These are phyloP conservation scores for Drosophila virilis DNA, from an alignment of 1,140 invertebrate species.

Conservation along the genomic window DNA sequence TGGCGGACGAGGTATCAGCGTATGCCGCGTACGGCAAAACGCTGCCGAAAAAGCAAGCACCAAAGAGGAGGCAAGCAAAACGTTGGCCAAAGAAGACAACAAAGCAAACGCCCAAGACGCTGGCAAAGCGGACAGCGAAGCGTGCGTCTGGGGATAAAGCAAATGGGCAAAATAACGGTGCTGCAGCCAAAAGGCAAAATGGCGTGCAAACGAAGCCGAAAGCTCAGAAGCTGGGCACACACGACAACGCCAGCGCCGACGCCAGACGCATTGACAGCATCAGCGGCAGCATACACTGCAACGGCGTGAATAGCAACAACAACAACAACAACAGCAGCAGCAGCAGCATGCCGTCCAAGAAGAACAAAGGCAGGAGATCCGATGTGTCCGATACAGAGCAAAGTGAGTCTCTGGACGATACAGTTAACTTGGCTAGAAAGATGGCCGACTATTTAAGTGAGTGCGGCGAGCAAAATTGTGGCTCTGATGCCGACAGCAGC, in stretches of 20 bases:
- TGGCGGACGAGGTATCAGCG: conserved; percentile 27
- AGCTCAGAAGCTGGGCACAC: conserved; percentile 9
- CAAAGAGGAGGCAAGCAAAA: conserved; percentile 13
- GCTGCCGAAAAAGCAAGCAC: neutral
- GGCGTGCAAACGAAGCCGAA: neutral
- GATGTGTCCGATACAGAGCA: too few species aligned
- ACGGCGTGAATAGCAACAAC: neutral
- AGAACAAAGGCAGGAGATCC: too few species aligned
- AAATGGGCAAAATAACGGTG: neutral
- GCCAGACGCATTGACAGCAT: neutral
- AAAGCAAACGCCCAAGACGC: neutral
- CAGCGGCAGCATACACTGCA: neutral
- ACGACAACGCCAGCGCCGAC: neutral
- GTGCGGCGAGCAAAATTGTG: neutral
- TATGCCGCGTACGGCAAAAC: conserved; percentile 21
- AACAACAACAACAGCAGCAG: neutral
- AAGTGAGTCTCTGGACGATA: neutral
- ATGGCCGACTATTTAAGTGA: neutral
- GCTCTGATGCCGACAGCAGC: neutral
- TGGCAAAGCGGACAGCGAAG: neutral
- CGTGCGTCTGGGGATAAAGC: too few species aligned
- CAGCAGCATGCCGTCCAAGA: too few species aligned
- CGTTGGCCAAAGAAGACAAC: neutral
- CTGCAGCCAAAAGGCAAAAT: neutral
- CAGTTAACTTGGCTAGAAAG: neutral